Base-by-base conservation (phyloP, 2,888 invertebrate genomes). In the Mythimna loreyi region DNA sequence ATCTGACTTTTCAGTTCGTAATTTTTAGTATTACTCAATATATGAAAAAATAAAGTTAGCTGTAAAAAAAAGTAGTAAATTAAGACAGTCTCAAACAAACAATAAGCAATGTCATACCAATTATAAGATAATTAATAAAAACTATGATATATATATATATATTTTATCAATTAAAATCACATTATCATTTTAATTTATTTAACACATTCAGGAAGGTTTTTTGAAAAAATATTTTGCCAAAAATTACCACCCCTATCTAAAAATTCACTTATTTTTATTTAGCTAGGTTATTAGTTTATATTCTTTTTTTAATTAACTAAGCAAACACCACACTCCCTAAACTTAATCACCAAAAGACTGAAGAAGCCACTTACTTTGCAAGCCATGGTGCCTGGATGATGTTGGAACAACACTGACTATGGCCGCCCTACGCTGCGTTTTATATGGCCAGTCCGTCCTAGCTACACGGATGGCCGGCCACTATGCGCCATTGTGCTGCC, bases 371-470 rank as follows among this genome's bases (percentile, higher is more conserved):
- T 84, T 84, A 84, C 84, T 82, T 84, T 84, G 67, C 82, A 79
- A 79, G 83, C 79, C 84, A 84, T 84, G 85, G 55, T 83, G 85
- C 57, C 77, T 76, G 81, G 77, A 80, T 67, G 63, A 63, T 47
- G 65, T 74, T 60, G 61, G 47, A 23, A 53, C 72, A 59, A 72
- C 67, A 84, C 85, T 84, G 85, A 67, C 75, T 2, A 53, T 30
- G 11, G 7, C 47, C 57, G 79, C 72, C 81, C 75, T 75, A 66
- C 55, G 79, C 74, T 21, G 30, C 80, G 88, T 87, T 94, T 88
- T 94, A 94, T 94, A 94, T 90, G 80, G 70, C 52, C 56, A 60
- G 28, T 23, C 88, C 85, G 93, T 93, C 93, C 93, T 92, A 92
- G 91, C 92, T 84, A 72, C 87, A 93, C 90, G 95, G 91, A 91